Base-by-base conservation (phyloP, 2,888 invertebrate species). In the Ceramica pisi region DNA sequence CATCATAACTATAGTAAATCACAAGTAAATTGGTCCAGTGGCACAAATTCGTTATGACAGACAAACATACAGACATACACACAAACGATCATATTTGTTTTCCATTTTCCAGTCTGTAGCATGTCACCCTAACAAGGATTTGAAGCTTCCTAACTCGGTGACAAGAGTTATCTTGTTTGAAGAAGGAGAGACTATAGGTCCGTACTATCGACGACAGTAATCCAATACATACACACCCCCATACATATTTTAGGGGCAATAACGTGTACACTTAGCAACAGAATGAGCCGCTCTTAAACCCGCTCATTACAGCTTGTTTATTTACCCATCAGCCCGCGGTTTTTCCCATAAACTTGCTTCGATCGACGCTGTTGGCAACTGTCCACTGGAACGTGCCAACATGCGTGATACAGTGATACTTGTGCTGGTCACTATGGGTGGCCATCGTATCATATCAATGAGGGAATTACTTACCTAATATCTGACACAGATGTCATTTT, bases 231-330 rank as follows among this genome's bases (percentile, higher is more conserved):
- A 44, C 46, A 19, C 67, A 31, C 23, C 1, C 23, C 21, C 26
- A 41, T 31, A 38, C 44, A 56, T 44, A 74, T 55, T 67, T 76
- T 35, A 74, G 23, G 46, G 19, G 14, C 23, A 53, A 35, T 53
- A 64, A 48, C 56, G 46, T 19, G 46, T 19, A 46, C 46, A 19
- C 46, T 46, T 46, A 46, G 46, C 46, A 46, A 46, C 46, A 46
- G 46, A 46, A 46, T 46, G 46, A 46, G 46, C 46, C 46, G 46
- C 46, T n/a, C 46, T 0, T 46, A 46, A 41, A 46, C 46, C 46
- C 46, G 19, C 46, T 46, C 46, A 46, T 46, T 46, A 46, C 46
- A 46, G 46, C 19, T 19, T 46, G 46, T 46, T 46, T 46, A 46
- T 46, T 19, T 46, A 46, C 46, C 46, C 8, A 46, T 46, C 46